Conservation (phyloP, 2,113 vertebrate genomes). For the Butastur rufipennis region DNA sequence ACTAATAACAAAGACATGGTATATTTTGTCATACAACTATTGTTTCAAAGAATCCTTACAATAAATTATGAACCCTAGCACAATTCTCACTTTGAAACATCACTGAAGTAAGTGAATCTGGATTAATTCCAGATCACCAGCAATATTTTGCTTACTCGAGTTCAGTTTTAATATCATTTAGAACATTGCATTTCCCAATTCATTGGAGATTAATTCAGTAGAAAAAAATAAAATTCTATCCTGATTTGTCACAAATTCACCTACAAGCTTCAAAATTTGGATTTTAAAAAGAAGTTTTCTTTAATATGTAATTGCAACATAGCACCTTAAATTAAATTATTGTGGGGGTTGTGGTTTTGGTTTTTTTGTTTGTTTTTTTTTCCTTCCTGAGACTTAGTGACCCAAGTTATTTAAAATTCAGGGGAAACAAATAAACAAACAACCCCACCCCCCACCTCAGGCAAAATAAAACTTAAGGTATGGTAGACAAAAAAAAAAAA, state of each 20-base stretch:
- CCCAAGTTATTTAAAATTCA: background rate
- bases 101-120: background rate
- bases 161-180: background rate
- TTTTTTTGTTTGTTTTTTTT: background rate
- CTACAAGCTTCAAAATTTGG: background rate
- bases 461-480: background rate
- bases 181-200: background rate
- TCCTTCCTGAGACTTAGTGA: background rate
- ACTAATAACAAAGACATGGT: background rate
- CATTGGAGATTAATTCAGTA: background rate
- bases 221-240: background rate
- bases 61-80: background rate
- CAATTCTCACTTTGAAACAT: background rate
- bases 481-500: background rate
- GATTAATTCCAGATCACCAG: background rate
- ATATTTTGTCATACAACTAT: background rate
- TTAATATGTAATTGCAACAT: background rate
- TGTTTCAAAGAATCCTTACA: background rate
- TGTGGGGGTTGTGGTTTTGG: rapidly evolving
- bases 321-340: background rate
- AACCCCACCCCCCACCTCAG: background rate
- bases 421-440: background rate
- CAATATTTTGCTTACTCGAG: background rate
- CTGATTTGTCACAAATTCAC: background rate
- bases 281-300: background rate